Percentiles rank a stretch among this genome's conserved stretches.
Conservation (phyloP, 2,797 vertebrate species). For the Myotis daubentonii region DNA sequence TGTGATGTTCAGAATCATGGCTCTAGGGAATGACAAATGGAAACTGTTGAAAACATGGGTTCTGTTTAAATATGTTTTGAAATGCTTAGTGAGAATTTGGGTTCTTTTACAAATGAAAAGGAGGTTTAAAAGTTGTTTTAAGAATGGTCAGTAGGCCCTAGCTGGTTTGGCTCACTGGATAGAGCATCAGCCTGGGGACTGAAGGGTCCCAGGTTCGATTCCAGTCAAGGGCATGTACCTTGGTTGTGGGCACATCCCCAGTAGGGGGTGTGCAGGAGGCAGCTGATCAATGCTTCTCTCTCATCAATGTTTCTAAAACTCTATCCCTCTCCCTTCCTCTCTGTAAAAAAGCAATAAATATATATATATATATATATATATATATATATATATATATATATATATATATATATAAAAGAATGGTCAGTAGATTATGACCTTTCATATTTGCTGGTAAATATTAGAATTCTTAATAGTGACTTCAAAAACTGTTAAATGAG, state of each 20-base stretch:
- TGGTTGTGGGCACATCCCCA: too few species aligned
- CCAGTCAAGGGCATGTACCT: too few species aligned
- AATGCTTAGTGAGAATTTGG: neutral
- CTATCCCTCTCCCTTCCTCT: too few species aligned
- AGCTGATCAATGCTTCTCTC: too few species aligned
- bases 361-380: too few species aligned
- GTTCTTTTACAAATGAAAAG: constrained; percentile 42
- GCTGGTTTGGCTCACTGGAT: too few species aligned
- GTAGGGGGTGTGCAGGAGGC: too few species aligned
- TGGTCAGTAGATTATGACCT: neutral
- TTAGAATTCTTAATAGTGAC: neutral
- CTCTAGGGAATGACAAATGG: constrained; percentile 35
- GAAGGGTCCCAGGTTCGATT: too few species aligned
- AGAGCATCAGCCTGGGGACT: too few species aligned
- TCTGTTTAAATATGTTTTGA: constrained; percentile 42
- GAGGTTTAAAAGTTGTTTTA: neutral
- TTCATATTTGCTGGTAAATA: neutral
- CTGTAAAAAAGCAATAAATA: too few species aligned
- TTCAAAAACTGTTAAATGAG: neutral
- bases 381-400: too few species aligned
- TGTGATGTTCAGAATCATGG: constrained; percentile 35
- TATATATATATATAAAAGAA: neutral
- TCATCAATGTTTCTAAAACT: too few species aligned
- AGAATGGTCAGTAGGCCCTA: neutral
- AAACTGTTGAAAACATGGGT: constrained; percentile 8